Conservation (phyloP, 2,888 invertebrate genomes). For the Steinernema carpocapsae region DNA sequence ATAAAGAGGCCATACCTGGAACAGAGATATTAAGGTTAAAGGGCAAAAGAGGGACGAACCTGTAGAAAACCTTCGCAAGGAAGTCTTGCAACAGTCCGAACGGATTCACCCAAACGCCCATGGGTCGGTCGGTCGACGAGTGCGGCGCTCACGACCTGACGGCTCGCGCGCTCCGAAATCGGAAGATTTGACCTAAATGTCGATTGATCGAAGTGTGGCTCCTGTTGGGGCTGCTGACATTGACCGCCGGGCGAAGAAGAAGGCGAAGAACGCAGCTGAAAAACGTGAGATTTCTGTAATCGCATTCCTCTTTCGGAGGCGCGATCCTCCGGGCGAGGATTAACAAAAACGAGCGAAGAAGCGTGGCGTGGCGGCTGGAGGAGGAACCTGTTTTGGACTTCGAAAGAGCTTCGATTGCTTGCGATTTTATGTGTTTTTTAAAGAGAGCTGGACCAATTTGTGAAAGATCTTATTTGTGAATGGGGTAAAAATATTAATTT, state of each 20-base stretch:
- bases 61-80: constrained; percentile 59
- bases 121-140: constrained; percentile 28
- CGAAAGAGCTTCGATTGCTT: no score
- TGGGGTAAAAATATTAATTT: no score
- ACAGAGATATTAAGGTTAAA: constrained; percentile 22
- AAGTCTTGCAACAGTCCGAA: constrained; percentile 64
- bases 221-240: not conserved
- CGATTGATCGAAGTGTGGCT: constrained; percentile 22
- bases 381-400: no score
- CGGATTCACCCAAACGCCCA: constrained; percentile 51
- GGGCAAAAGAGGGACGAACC: constrained; percentile 37
- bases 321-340: not conserved
- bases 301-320: not conserved
- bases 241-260: not conserved
- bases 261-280: not conserved
- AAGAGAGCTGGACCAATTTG: no score
- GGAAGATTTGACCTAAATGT: constrained; percentile 25
- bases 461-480: no score
- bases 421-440: no score
- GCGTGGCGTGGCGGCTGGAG: no score
- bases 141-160: not conserved
- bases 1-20: constrained; percentile 61
- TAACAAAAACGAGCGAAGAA: not conserved
- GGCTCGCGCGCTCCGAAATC: constrained; percentile 4
- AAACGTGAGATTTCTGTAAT: not conserved